Conservation (phyloP, 2,113 vertebrate genomes). For the Hystrix brachyura region DNA sequence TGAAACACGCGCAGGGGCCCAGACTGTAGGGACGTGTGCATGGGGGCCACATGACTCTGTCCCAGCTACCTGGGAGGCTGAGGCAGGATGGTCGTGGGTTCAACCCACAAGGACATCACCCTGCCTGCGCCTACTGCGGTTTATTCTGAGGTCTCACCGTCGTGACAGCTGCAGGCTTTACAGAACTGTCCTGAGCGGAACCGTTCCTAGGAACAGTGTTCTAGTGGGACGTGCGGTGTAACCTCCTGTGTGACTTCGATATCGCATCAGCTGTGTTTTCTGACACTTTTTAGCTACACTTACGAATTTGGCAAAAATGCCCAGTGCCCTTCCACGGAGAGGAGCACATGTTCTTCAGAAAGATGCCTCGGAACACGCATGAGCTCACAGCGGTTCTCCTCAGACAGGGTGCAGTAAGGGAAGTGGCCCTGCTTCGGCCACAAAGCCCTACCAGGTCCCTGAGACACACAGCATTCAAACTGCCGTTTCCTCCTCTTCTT, state of each 20-base stretch:
- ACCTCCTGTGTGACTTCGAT: conserved; percentile 26
- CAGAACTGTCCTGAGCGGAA: not conserved
- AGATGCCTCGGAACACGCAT: not conserved
- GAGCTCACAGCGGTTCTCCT: not conserved
- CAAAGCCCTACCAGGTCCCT: not conserved
- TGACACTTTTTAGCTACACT: not conserved
- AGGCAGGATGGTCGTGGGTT: not conserved
- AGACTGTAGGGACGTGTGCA: not conserved
- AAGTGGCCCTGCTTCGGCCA: too few species aligned
- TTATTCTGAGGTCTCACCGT: not conserved
- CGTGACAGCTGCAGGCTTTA: not conserved
- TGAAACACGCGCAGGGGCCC: not conserved
- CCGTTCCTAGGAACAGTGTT: not conserved
- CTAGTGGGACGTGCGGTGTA: not conserved
- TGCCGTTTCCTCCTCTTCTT: too few species aligned
- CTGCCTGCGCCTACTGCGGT: not conserved
- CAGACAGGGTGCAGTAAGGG: fast-evolving
- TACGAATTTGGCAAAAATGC: not conserved
- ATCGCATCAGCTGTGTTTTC: not conserved
- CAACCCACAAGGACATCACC: not conserved
- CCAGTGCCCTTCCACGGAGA: not conserved
- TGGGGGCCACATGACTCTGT: not conserved
- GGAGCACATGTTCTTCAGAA: not conserved
- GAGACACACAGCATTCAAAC: fast-evolving
- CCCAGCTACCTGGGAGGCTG: not conserved